phyloP scores from a whole-genome alignment of 2,888 invertebrate species.

The Danaus chrysippus region DNA sequence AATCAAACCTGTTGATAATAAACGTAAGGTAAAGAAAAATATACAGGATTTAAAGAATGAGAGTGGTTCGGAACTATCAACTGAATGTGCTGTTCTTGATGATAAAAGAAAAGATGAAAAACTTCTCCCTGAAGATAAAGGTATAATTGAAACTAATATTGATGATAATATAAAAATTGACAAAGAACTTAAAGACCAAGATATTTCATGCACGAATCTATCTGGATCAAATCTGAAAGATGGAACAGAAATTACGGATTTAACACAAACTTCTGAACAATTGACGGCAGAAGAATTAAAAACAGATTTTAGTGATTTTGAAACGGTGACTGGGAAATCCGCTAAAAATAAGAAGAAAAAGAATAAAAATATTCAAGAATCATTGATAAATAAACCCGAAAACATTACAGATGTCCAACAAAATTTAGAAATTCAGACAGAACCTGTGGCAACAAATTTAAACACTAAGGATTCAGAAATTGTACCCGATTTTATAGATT shows the following conservation, averaged over 20 bases:
- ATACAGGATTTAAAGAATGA: neutral
- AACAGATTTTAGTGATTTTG: slow-evolving; percentile 30
- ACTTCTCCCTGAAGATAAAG: neutral
- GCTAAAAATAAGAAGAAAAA: slow-evolving; percentile 46
- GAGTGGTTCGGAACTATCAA: slow-evolving; percentile 1
- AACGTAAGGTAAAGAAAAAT: slow-evolving; percentile 42
- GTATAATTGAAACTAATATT: neutral
- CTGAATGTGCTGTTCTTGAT: neutral
- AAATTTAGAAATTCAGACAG: neutral
- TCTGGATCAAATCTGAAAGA: neutral
- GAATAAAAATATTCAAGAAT: slow-evolving; percentile 19
- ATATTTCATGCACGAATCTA: neutral
- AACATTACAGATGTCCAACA: neutral
- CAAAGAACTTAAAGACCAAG: slow-evolving; percentile 7
- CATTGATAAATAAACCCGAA: neutral
- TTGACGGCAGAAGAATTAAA: slow-evolving; percentile 12
- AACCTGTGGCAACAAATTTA: slow-evolving; percentile 37
- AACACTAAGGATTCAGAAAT: slow-evolving; percentile 42
- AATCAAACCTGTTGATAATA: slow-evolving; percentile 63
- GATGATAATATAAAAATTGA: neutral
- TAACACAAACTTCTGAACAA: neutral
- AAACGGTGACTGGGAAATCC: slow-evolving; percentile 31
- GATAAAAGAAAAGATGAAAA: neutral
- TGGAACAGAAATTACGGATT: too few relatives aligned
- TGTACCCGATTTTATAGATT: slow-evolving; percentile 54